Base-by-base conservation (phyloP, 2,797 vertebrate genomes). In the Sebastes iracundus region DNA sequence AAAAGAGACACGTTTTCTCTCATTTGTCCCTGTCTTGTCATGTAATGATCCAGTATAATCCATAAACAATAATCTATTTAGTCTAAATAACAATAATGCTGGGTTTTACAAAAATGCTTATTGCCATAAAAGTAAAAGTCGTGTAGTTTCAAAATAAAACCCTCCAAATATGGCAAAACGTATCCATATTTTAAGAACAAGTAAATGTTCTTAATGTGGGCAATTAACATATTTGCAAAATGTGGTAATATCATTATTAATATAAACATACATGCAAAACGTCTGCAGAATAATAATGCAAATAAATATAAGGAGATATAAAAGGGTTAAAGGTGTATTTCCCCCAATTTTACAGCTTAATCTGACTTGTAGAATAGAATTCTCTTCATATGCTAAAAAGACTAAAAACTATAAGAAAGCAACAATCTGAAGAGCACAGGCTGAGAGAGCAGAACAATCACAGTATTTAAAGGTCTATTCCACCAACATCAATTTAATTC, bases 391-490 rank as follows among this genome's bases (percentile, higher is more conserved):
- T 30, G 6, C 2, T 69, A 32, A 25, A 55, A 28, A 53, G 11
- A 22, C 2, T 67, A 4, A 53, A 77, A 59, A 33, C 4, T 6
- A 22, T 6, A 46, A 56, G 2, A 56, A n/a, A 33, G 16, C 6
- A 70, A 25, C 5, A 42, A 14, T 4, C 6, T 4, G n/a, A 60
- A 20, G 18, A 7, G 1, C n/a, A 12, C 7, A 66, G 30, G 0
- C 32, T 35, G n/a, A 59, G 27, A 23, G 20, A 7, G 23, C 59
- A 62, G 28, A 55, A 46, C 59, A 30, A 30, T 22, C 1, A 9
- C 10, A 59, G 14, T 5, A 18, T 62, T 80, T 73, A 80, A 74
- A 85, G 33, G 6, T 65, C 14, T 80, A 7, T 65, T 64, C 38
- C 67, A 79, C 74, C 55, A 75, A 14, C 23, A 22, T 42, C 4